Evolutionary conservation across 2,113 vertebrate genomes (phyloP).

Genomic region (Deroptyus accipitrinus): DNA sequence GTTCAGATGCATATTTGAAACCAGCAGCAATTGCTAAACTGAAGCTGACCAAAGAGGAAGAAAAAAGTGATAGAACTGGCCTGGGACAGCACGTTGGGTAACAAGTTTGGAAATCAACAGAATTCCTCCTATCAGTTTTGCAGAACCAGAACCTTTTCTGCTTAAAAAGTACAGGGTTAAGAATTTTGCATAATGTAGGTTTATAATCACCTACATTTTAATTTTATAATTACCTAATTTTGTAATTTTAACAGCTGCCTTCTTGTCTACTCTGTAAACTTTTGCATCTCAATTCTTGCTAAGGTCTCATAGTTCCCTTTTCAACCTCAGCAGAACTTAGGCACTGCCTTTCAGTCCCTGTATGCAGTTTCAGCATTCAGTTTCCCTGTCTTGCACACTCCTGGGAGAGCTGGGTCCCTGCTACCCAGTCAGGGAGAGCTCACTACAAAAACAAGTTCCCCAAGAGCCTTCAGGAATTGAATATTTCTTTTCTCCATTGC

Average conservation of each 20-base stretch:
- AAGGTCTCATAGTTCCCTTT: background rate
- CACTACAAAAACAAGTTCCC: background rate
- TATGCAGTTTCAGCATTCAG: rapidly evolving
- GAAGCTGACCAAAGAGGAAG: background rate
- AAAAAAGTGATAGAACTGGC: background rate
- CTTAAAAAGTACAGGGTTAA: background rate
- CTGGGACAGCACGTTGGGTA: background rate
- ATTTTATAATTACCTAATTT: background rate
- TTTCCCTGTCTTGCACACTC: background rate
- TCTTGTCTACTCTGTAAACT: background rate
- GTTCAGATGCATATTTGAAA: background rate
- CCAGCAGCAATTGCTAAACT: background rate
- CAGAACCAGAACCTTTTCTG: background rate
- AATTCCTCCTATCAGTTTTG: background rate
- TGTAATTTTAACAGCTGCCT: background rate
- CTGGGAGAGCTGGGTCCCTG: background rate
- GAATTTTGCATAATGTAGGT: background rate
- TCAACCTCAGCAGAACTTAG: background rate
- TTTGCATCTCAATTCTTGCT: background rate
- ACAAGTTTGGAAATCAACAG: background rate
- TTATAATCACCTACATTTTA: background rate
- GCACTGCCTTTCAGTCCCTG: background rate
- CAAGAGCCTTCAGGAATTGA: background rate
- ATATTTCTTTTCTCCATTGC: background rate
- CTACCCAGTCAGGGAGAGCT: background rate